phyloP scores from a whole-genome alignment of 2,113 vertebrate genomes.

The Eclectus roratus region DNA sequence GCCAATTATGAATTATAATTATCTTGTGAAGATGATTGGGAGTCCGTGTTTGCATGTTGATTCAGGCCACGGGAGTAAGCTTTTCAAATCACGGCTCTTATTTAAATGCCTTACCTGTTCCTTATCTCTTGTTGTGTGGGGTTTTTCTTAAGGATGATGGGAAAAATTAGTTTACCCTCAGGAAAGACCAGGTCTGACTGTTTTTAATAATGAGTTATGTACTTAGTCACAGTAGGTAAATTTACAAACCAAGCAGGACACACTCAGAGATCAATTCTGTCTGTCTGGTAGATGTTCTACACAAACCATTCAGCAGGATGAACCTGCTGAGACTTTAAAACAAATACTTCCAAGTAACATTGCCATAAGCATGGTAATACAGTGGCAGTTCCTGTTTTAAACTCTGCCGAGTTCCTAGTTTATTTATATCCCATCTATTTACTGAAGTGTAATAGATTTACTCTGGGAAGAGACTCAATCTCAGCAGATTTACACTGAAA shows the following conservation, averaged over 20 bases:
- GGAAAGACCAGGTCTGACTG: constrained; percentile 57
- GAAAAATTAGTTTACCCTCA: constrained; percentile 36
- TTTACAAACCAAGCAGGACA: constrained; percentile 47
- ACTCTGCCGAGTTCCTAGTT: constrained; percentile 16
- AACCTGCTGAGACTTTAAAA: constrained; percentile 55
- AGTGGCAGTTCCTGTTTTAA: constrained; percentile 32
- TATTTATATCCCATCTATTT: constrained; percentile 42
- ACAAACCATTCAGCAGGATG: not conserved
- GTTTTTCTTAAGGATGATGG: not conserved
- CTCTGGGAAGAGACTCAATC: not conserved
- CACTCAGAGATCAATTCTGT: constrained; percentile 22
- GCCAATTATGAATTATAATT: constrained; percentile 54
- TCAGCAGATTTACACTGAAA: not conserved
- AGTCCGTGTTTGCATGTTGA: not conserved
- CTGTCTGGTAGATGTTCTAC: constrained; percentile 54
- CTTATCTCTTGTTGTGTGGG: not conserved
- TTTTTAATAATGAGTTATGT: constrained; percentile 62
- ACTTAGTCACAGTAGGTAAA: constrained; percentile 58
- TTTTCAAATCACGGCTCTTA: constrained; percentile 1
- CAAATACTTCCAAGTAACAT: constrained; percentile 48
- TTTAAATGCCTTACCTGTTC: constrained; percentile 5
- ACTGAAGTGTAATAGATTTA: constrained; percentile 17
- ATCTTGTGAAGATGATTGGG: constrained; percentile 10
- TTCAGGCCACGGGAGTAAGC: constrained; percentile 1
- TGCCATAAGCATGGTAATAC: constrained; percentile 40